Evolutionary conservation across 35 echinoderm and acorn worm species (phyloP), one percentile per base, ranked within the genome.

Genomic region (Acanthaster planci): DNA sequence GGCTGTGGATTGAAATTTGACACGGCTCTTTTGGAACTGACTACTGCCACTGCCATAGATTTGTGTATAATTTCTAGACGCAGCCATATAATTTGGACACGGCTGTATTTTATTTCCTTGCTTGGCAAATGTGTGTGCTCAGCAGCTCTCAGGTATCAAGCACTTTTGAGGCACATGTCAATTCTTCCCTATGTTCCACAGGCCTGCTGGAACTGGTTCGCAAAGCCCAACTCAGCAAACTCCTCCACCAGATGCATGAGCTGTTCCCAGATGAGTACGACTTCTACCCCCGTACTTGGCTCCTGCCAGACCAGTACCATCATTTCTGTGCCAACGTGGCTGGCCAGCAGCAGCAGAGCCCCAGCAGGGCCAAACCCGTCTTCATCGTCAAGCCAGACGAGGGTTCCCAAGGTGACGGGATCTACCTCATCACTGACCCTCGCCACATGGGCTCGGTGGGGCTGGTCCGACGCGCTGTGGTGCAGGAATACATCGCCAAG

Each of bases 361-460:
- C 92, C 1, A n/a, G 80, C 7, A n/a, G n/a, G n/a, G 38, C 78
- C 22, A 94, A 86, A 72, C 87, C 82, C 29, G 76, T 86, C 51
- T 94, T 94, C 42, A 94, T 94, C 14, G 87, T 94, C 83, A 94
- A 94, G 82, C 92, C 92, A 6, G 87, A 90, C 40, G 78, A 86
- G 12, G 92, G 92, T 10, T 81, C 77, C 39, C 92, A 94, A 76
- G 92, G 92, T 0, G 92, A 94, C 26, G 92, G 92, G 1, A 94
- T 94, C 60, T 94, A 94, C 27, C 44, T 94, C 15, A 77, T 94
- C 55, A 90, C 52, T 10, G 80, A 90, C 78, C 92, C 92, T 31
- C 84, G 90, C 35, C 77, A 90, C 22, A 80, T 94, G 67, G 85
- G 87, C 15, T 58, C 57, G 4, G 85, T 82, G 1, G 92, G 87